A percentile compares a stretch with the other conserved stretches of the same genome.
These are phyloP conservation scores for Saguinus oedipus DNA, from an alignment of 2,797 vertebrate species.

Conservation along the genomic window DNA sequence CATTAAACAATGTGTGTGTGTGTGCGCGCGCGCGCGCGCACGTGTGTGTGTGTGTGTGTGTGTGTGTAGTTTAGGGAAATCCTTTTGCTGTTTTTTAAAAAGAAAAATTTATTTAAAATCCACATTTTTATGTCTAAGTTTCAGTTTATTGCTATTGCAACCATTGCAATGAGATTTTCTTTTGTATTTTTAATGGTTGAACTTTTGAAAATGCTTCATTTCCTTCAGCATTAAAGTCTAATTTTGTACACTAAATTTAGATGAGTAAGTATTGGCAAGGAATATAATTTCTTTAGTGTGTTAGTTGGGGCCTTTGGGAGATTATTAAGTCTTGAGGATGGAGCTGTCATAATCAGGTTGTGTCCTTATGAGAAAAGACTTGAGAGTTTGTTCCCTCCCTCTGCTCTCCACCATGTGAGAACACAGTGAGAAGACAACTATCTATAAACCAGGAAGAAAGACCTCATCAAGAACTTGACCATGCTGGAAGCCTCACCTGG, in stretches of 20 bases:
- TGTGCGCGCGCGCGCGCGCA: no score
- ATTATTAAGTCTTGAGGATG: no score
- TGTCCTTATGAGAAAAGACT: no score
- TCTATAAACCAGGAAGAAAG: no score
- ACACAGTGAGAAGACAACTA: no score
- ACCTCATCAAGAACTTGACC: no score
- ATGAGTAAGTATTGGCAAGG: not conserved
- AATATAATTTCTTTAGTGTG: not conserved
- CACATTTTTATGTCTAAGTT: not conserved
- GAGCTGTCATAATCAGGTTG: no score
- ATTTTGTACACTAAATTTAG: not conserved
- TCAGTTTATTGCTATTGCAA: not conserved
- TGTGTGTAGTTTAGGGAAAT: not conserved
- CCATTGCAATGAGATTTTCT: not conserved
- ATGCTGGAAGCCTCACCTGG: no score
- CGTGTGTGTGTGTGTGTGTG: not conserved
- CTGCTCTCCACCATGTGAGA: no score
- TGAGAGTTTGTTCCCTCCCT: no score
- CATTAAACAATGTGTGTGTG: not conserved
- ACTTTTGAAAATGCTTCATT: not conserved
- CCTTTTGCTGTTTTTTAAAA: not conserved
- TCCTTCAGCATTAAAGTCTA: not conserved
- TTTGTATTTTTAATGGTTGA: not conserved
- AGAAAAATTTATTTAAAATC: not conserved
- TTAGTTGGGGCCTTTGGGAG: not conserved